A percentile compares a stretch with the other conserved stretches of the same genome.
These are phyloP conservation scores for Stichodactyla mertensii DNA, from an alignment of 64 coral and sea anemone species.

Conservation along the genomic window DNA sequence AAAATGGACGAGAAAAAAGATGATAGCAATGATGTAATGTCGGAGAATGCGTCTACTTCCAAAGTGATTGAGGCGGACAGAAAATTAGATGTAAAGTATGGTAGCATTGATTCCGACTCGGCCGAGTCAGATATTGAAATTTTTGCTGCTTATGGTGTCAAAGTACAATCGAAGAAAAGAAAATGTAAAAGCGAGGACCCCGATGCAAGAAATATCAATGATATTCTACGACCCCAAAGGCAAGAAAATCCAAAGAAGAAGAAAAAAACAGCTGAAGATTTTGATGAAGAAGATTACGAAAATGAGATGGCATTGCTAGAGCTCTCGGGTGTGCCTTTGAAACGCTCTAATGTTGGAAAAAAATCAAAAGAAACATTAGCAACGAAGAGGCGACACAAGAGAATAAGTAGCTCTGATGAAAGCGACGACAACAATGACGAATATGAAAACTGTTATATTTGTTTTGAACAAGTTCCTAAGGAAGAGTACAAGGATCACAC, in stretches of 20 bases:
- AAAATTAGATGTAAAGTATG: not conserved
- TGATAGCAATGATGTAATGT: not conserved
- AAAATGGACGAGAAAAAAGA: not conserved
- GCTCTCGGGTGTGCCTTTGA: not conserved
- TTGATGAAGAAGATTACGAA: slow-evolving; percentile 7
- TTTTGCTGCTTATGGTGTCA: not conserved
- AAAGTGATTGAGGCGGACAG: not conserved
- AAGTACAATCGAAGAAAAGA: not conserved
- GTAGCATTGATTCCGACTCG: not conserved
- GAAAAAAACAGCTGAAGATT: not conserved
- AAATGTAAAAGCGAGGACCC: not conserved
- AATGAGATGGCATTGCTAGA: slow-evolving; percentile 3
- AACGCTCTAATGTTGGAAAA: not conserved
- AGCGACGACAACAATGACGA: slow-evolving; percentile 20
- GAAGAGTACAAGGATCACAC: slow-evolving; percentile 8
- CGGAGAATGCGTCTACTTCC: not conserved
- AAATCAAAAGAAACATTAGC: not conserved
- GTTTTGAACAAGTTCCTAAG: not conserved
- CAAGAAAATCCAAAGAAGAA: not conserved
- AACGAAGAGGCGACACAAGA: not conserved
- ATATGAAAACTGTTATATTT: not conserved
- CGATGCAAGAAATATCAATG: not conserved
- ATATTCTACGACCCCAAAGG: slow-evolving; percentile 7
- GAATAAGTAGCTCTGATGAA: not conserved
- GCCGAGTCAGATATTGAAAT: slow-evolving; percentile 4